Percentiles rank a stretch among this genome's conserved stretches.
phyloP scores from a whole-genome alignment of 2,888 invertebrate genomes.

The Xanthia togata region DNA sequence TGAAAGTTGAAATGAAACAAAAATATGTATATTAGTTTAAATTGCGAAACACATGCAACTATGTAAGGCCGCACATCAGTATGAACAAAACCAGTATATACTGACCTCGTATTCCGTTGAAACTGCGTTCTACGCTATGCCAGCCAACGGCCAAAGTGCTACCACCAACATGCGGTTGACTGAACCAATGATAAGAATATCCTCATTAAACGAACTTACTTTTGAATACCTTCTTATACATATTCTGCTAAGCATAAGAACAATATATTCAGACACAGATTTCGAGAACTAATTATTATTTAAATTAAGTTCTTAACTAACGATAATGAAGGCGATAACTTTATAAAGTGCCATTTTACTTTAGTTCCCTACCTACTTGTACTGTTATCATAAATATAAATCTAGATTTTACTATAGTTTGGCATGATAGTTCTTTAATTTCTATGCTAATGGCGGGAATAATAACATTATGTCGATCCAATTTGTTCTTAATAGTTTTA shows the following conservation, averaged over 20 bases:
- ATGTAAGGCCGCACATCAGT: too few relatives aligned
- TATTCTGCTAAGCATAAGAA: neutral
- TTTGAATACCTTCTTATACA: neutral
- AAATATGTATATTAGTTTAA: too few relatives aligned
- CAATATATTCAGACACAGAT: neutral
- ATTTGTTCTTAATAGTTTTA: conserved; percentile 11
- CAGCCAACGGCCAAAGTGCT: too few relatives aligned
- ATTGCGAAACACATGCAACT: too few relatives aligned
- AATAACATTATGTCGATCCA: conserved; percentile 6
- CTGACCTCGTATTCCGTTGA: too few relatives aligned
- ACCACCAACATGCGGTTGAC: too few relatives aligned
- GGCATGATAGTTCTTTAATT: conserved; percentile 1
- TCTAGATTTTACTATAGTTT: conserved; percentile 18
- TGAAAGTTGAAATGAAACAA: too few relatives aligned
- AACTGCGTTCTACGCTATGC: too few relatives aligned
- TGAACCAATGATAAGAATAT: neutral
- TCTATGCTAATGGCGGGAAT: conserved; percentile 33
- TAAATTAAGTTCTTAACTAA: conserved; percentile 8
- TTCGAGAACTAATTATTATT: conserved; percentile 1
- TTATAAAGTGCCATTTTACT: conserved; percentile 9
- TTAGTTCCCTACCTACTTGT: neutral
- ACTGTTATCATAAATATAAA: conserved; percentile 2
- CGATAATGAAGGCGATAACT: conserved; percentile 9
- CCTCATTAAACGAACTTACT: neutral
- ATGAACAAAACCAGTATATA: too few relatives aligned